These are phyloP conservation scores for Macropis europaea DNA, from an alignment of 2,888 invertebrate species.

Conservation along the genomic window DNA sequence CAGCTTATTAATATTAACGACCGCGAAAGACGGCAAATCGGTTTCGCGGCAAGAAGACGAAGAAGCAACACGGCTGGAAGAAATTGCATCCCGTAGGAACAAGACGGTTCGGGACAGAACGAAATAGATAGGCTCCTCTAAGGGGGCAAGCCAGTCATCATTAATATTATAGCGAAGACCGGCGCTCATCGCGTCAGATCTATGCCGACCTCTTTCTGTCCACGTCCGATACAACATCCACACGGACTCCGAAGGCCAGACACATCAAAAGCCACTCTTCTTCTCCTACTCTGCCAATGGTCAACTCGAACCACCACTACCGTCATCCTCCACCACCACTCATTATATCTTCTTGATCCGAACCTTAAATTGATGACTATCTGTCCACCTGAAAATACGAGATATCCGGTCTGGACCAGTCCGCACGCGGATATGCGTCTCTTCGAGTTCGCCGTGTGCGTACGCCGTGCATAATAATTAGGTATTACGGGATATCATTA, in stretches of 20 bases:
- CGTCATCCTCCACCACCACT: constrained; percentile 26
- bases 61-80: constrained; percentile 57
- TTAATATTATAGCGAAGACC: constrained; percentile 75
- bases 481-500: constrained; percentile 38
- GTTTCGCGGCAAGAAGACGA: constrained; percentile 4
- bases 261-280: constrained; percentile 61
- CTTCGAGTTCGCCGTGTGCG: neutral
- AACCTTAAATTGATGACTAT: constrained; percentile 65
- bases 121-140: constrained; percentile 59
- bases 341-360: constrained; percentile 60
- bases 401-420: constrained; percentile 23
- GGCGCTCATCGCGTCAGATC: constrained; percentile 76
- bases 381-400: constrained; percentile 45
- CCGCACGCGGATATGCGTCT: neutral
- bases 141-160: constrained; percentile 70
- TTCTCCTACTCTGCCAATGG: constrained; percentile 42
- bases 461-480: constrained; percentile 42
- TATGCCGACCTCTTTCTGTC: constrained; percentile 75
- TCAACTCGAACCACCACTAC: constrained; percentile 35
- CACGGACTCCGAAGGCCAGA: constrained; percentile 57
- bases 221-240: constrained; percentile 63
- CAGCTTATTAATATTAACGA: constrained; percentile 51
- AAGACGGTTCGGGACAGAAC: constrained; percentile 53
- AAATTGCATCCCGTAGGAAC: constrained; percentile 61
- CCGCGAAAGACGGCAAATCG: constrained; percentile 8